Evolutionary conservation across 2,888 invertebrate species (phyloP).

Genomic region (Yponomeuta sedellus): DNA sequence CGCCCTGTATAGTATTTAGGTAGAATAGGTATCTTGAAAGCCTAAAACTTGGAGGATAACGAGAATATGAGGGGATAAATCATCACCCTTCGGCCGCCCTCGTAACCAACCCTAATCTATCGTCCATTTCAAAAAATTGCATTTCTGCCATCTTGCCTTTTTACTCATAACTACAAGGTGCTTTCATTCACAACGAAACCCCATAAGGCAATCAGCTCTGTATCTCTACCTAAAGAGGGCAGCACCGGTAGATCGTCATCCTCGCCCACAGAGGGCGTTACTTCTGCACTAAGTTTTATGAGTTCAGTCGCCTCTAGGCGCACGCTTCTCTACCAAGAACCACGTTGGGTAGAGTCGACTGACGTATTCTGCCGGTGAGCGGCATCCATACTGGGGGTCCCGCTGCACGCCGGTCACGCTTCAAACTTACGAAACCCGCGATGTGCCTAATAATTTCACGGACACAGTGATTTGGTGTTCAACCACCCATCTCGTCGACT

Average conservation of each 20-base stretch:
- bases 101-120: too few species aligned
- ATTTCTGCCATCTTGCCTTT: too few species aligned
- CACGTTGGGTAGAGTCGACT: constrained; percentile 20
- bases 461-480: constrained; percentile 46
- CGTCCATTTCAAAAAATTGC: too few species aligned
- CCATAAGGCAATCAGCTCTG: too few species aligned
- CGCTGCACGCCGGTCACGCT: constrained; percentile 28
- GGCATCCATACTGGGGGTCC: constrained; percentile 66
- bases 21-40: too few species aligned
- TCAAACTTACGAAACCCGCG: constrained; percentile 56
- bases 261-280: constrained; percentile 15
- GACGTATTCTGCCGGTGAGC: constrained; percentile 58
- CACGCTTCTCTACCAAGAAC: constrained; percentile 19
- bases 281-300: constrained; percentile 43
- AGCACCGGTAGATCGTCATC: constrained; percentile 18
- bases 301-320: constrained; percentile 60
- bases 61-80: too few species aligned
- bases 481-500: constrained; percentile 23
- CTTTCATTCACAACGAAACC: too few species aligned
- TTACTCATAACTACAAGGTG: too few species aligned
- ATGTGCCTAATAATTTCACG: constrained; percentile 62
- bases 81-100: too few species aligned
- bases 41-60: too few species aligned
- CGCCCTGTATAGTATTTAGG: too few species aligned
- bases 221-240: constrained; percentile 17